Percentiles rank a stretch among this genome's conserved stretches.
These are phyloP conservation scores for Egretta garzetta DNA, from an alignment of 2,113 vertebrate genomes.

Conservation along the genomic window DNA sequence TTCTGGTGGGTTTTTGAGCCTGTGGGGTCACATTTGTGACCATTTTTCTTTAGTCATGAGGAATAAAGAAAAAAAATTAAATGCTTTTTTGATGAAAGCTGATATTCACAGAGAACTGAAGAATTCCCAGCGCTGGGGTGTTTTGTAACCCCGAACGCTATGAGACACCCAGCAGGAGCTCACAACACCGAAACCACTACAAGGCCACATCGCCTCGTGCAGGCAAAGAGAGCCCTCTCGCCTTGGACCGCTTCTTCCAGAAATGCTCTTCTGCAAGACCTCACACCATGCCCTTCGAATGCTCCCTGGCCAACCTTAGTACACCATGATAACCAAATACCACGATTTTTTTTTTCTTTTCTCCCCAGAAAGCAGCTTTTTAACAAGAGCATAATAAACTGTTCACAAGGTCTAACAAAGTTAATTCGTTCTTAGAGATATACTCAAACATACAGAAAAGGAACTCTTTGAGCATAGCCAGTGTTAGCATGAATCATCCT, in stretches of 20 bases:
- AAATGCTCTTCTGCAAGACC: background rate
- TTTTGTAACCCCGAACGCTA: background rate
- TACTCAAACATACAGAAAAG: background rate
- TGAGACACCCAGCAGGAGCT: accelerated
- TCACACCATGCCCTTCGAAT: background rate
- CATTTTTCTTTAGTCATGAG: background rate
- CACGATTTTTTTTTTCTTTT: background rate
- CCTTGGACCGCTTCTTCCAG: background rate
- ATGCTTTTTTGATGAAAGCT: background rate
- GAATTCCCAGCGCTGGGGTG: background rate
- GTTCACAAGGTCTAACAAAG: background rate
- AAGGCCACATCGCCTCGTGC: accelerated
- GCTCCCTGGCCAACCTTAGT: background rate
- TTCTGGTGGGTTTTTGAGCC: background rate
- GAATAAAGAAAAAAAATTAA: background rate
- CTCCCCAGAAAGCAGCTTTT: background rate
- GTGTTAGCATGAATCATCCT: background rate
- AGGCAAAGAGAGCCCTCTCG: background rate
- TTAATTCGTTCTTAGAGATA: background rate
- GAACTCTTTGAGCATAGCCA: background rate
- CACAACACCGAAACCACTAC: background rate
- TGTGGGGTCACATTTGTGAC: background rate
- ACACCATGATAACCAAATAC: background rate
- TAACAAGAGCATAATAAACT: background rate
- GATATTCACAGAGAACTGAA: background rate